phyloP scores from a whole-genome alignment of 35 echinoderm and acorn worm species.

The Ophiothrix spiculata region DNA sequence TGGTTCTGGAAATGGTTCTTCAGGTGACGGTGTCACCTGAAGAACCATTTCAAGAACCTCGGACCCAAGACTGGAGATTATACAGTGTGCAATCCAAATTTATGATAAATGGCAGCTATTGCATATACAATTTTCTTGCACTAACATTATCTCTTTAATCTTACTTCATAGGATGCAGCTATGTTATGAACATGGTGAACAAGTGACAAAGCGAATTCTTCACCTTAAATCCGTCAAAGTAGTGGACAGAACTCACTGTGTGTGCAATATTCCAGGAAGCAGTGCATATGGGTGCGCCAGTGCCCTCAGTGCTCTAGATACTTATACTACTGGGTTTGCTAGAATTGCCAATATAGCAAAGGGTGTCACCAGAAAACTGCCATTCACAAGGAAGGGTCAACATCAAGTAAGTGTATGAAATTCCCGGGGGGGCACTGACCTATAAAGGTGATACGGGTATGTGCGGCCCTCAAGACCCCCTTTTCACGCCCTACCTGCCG shows the following conservation, averaged over 20 bases:
- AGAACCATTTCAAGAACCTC: too few species aligned
- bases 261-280: conserved; percentile 32
- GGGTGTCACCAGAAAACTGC: conserved; percentile 27
- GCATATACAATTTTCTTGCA: conserved; percentile 25
- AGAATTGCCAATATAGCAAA: conserved; percentile 34
- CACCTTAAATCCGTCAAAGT: conserved; percentile 12
- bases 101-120: too few species aligned
- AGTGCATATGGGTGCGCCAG: conserved; percentile 46
- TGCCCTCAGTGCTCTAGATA: neutral
- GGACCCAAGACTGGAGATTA: too few species aligned
- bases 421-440: too few species aligned
- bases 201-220: conserved; percentile 17
- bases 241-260: conserved; percentile 31
- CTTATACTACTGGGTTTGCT: conserved; percentile 29
- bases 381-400: conserved; percentile 41
- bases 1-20: too few species aligned
- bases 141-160: neutral
- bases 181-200: conserved; percentile 15
- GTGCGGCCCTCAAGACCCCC: too few species aligned
- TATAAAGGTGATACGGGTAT: too few species aligned
- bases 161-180: conserved; percentile 58
- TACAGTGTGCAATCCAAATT: too few species aligned
- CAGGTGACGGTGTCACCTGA: too few species aligned
- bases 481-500: too few species aligned
- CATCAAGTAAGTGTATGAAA: conserved; percentile 49